A percentile compares a stretch with the other conserved stretches of the same genome.
phyloP scores from a whole-genome alignment of 2,888 invertebrate species.

The Aleiodes testaceus region DNA sequence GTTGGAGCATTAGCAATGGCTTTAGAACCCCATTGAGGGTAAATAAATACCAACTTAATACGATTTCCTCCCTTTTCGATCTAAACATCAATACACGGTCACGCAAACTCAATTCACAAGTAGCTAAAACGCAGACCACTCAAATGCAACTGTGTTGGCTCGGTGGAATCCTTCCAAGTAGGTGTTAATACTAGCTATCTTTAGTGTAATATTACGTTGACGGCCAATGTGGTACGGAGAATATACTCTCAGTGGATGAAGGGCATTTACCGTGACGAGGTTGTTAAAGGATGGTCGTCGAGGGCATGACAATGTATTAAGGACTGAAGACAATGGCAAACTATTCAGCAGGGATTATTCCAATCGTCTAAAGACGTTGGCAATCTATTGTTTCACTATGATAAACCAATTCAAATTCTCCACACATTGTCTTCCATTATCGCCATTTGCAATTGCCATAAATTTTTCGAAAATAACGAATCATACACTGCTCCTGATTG shows the following conservation, averaged over 20 bases:
- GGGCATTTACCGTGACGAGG: slow-evolving; percentile 60
- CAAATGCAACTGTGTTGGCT: slow-evolving; percentile 32
- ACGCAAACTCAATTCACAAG: slow-evolving; percentile 2
- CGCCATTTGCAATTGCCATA: too few relatives aligned
- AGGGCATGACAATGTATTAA: slow-evolving; percentile 68
- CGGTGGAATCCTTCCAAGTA: slow-evolving; percentile 58
- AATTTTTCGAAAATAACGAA: too few relatives aligned
- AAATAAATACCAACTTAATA: slow-evolving; percentile 24
- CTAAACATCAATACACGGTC: slow-evolving; percentile 8
- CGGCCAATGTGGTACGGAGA: slow-evolving; percentile 41
- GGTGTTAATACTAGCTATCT: slow-evolving; percentile 69
- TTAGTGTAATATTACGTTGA: slow-evolving; percentile 43
- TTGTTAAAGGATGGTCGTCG: slow-evolving; percentile 66
- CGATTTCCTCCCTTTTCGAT: slow-evolving; percentile 5
- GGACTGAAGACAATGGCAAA: slow-evolving; percentile 59
- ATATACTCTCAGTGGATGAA: slow-evolving; percentile 37
- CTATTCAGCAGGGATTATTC: slow-evolving; percentile 71
- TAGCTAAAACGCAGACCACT: slow-evolving; percentile 3
- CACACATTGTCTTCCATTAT: slow-evolving; percentile 20
- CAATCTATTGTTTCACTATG: slow-evolving; percentile 69
- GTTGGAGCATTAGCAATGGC: slow-evolving; percentile 34
- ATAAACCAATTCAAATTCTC: slow-evolving; percentile 61
- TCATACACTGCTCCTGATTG: too few relatives aligned
- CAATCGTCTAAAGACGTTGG: slow-evolving; percentile 66
- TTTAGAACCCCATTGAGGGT: slow-evolving; percentile 15